phyloP scores from a whole-genome alignment of 64 coral and sea anemone species.

The Actinia equina region DNA sequence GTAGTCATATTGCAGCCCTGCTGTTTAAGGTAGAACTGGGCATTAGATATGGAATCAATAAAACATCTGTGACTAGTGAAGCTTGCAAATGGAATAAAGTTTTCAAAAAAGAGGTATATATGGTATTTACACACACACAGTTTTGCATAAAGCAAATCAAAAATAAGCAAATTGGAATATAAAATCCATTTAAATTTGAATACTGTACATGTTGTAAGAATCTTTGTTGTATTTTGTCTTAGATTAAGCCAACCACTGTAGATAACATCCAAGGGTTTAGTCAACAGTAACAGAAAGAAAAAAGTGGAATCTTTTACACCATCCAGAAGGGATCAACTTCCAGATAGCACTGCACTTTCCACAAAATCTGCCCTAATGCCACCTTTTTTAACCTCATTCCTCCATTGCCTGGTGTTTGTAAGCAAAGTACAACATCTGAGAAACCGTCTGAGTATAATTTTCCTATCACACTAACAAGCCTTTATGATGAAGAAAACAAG shows the following conservation, averaged over 20 bases:
- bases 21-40: background rate
- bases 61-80: slow-evolving; percentile 31
- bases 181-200: background rate
- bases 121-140: no score
- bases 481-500: slow-evolving; percentile 20
- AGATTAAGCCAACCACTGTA: slow-evolving; percentile 36
- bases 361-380: no score
- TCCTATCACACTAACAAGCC: slow-evolving; percentile 15
- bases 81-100: background rate
- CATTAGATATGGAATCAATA: slow-evolving; percentile 1
- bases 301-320: slow-evolving; percentile 31
- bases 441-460: slow-evolving; percentile 14
- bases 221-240: slow-evolving; percentile 13
- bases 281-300: slow-evolving; percentile 26
- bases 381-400: no score
- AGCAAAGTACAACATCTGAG: background rate
- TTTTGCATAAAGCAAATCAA: no score
- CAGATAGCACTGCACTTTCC: no score
- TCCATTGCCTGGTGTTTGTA: no score
- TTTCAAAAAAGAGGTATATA: no score
- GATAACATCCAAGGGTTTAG: slow-evolving; percentile 19
- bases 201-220: background rate
- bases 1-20: background rate
- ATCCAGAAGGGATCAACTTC: background rate
- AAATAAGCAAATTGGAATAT: no score